Evolutionary conservation across 2,888 invertebrate species (phyloP).

Genomic region (Masnerella sp.): DNA sequence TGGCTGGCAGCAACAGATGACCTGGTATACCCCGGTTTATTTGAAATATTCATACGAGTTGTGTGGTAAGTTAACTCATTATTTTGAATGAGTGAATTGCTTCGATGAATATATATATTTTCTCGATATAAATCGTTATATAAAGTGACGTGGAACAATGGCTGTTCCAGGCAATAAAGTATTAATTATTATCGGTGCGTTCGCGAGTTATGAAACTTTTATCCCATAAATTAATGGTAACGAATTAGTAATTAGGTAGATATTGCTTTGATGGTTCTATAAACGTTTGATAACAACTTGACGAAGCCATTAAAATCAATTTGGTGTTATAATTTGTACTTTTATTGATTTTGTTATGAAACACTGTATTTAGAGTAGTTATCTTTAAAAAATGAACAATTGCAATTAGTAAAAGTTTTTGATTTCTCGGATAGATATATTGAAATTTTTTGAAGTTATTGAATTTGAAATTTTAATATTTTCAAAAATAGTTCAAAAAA

Average conservation of each 20-base stretch:
- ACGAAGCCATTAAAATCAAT: neutral
- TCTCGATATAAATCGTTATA: slow-evolving; percentile 5
- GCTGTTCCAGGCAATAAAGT: slow-evolving; percentile 5
- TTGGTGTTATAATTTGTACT: slow-evolving; percentile 9
- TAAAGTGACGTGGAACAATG: slow-evolving; percentile 26
- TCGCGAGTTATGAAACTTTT: slow-evolving; percentile 11
- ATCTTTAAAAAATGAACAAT: no score
- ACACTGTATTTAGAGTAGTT: no score
- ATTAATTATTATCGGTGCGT: slow-evolving; percentile 13
- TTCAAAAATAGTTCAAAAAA: no score
- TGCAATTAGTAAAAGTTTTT: no score
- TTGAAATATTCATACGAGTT: slow-evolving; percentile 85
- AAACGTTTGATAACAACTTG: neutral
- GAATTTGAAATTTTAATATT: no score
- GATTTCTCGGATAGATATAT: no score
- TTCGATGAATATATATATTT: neutral
- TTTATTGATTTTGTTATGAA: neutral
- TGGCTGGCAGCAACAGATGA: slow-evolving; percentile 96
- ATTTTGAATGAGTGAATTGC: neutral
- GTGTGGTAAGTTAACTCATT: slow-evolving; percentile 81
- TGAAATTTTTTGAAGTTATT: no score
- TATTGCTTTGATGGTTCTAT: neutral
- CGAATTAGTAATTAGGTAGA: slow-evolving; percentile 6
- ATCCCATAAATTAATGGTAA: slow-evolving; percentile 18
- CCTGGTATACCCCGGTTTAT: slow-evolving; percentile 91